Evolutionary conservation across 2,113 vertebrate species (phyloP).

Genomic region (human): GRCh38 chr1:62555501-62556000

Average conservation of each 20-base stretch:
- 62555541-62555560: not conserved
- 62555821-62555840: constrained; percentile 96
- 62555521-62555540: constrained; percentile 36
- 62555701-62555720: not conserved
- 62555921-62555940: constrained; percentile 97
- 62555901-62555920: constrained; percentile 97
- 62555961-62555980: constrained; percentile 97
- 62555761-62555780: not conserved
- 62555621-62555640: not conserved
- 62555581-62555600: constrained; percentile 30
- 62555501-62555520: not conserved
- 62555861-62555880: constrained; percentile 97
- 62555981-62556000: constrained; percentile 92
- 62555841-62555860: constrained; percentile 94
- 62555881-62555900: constrained; percentile 97
- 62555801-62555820: constrained; percentile 9
- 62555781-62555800: not conserved
- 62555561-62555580: constrained; percentile 23
- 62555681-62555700: not conserved
- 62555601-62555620: constrained; percentile 41
- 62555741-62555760: not conserved
- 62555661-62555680: not conserved
- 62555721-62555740: not conserved
- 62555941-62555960: constrained; percentile 98
- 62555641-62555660: constrained; percentile 1